Evolutionary conservation across 2,113 vertebrate species (phyloP).

Genomic region (Gallinago media): DNA sequence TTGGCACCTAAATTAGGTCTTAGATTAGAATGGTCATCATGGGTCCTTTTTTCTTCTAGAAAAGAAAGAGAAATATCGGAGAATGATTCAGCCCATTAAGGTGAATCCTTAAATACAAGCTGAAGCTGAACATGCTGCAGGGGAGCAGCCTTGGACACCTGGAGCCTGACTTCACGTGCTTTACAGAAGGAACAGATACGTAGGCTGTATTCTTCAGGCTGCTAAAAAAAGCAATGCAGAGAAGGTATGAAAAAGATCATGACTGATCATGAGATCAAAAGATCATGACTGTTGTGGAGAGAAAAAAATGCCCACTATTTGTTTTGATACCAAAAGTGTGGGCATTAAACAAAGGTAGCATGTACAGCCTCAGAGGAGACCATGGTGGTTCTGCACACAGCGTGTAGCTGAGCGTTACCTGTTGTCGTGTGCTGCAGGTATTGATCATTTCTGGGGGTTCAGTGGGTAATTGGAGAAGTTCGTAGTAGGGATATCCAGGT

Average conservation of each 20-base stretch:
- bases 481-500: neutral
- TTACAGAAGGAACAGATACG: neutral
- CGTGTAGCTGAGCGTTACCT: accelerated
- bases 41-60: neutral
- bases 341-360: neutral
- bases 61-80: neutral
- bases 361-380: neutral
- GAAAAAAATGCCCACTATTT: neutral
- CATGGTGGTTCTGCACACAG: accelerated
- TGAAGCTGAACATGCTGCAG: neutral
- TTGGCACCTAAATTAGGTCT: neutral
- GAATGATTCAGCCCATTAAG: neutral
- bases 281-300: neutral
- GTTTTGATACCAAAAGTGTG: neutral
- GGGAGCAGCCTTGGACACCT: neutral
- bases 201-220: neutral
- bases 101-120: neutral
- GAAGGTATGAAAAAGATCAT: neutral
- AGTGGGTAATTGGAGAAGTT: neutral
- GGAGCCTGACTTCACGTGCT: neutral
- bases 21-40: neutral
- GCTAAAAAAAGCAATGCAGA: neutral
- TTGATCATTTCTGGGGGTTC: neutral
- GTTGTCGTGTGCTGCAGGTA: accelerated
- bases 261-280: too few species aligned